Base-by-base conservation (phyloP, 2,113 vertebrate species). In the Laterallus jamaicensis region DNA sequence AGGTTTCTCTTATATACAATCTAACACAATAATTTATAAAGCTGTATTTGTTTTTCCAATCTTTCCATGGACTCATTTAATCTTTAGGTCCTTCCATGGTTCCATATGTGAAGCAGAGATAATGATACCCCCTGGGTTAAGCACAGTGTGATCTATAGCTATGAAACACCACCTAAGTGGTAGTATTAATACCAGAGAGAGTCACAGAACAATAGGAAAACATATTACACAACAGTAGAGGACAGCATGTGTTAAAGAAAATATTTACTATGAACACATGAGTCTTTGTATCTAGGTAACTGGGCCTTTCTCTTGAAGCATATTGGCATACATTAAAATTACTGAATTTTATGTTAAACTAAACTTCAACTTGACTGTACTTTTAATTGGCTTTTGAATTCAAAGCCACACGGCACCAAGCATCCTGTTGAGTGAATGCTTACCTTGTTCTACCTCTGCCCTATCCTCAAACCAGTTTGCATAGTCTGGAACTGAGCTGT, bases 161-260 rank as follows among this genome's bases (percentile, higher is more conserved):
- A 86, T 92, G 77, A 95, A 95, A 94, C 55, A 67, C 81, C 74
- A 90, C 94, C 84, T 86, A 73, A 84, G 66, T 89, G 67, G 77
- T 66, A 54, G 76, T 94, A 83, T 73, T 92, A 82, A 89, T 94
- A 62, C 79, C n/a, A 81, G 79, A 66, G 49, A 73, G 44, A 86
- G 49, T 75, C 69, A 79, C 58, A 86, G 58, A 85, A 82, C 83
- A 92, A 70, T 58, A 85, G 77, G 81, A 80, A 89, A 92, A 82
- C 67, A 31, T 73, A 87, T 94, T 93, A 87, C 55, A 80, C 74
- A 91, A 85, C 74, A 91, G 82, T 31, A 85, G 91, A 86, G 77
- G 81, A 96, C 93, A 94, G 93, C 81, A 56, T 76, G 93, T 50
- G 54, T 89, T 85, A 67, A 91, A 91, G 88, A 87, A 95, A 94